Conservation (phyloP, 2,888 invertebrate genomes). For the Mythimna ferrago region DNA sequence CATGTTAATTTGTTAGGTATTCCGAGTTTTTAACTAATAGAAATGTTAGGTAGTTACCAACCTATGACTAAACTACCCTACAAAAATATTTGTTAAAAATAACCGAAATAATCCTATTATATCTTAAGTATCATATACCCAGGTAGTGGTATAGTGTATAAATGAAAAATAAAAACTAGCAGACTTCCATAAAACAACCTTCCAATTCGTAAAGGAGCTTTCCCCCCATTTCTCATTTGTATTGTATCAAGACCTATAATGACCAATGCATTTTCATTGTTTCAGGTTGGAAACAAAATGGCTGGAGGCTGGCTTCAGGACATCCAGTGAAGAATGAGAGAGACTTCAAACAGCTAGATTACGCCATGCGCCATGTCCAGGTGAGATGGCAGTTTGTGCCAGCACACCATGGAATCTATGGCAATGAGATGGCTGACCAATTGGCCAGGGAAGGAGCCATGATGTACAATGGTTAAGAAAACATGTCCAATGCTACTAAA, state of each 20-base stretch:
- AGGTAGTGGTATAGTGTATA: not conserved
- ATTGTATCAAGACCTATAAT: not conserved
- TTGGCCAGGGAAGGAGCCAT: constrained; percentile 95
- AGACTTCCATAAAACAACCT: too few relatives aligned
- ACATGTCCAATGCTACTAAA: not conserved
- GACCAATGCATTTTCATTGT: constrained; percentile 3
- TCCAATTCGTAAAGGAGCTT: not conserved
- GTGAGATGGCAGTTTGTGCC: constrained; percentile 96
- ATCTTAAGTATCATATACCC: too few relatives aligned
- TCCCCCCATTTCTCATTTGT: not conserved
- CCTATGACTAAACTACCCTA: not conserved
- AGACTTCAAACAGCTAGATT: constrained; percentile 95
- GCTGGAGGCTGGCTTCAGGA: constrained; percentile 95
- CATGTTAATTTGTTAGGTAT: too few relatives aligned
- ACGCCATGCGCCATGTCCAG: constrained; percentile 89
- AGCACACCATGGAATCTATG: constrained; percentile 95
- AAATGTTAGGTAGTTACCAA: not conserved
- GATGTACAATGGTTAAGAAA: constrained; percentile 65
- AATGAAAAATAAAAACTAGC: not conserved
- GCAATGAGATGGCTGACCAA: constrained; percentile 97
- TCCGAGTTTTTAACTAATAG: too few relatives aligned
- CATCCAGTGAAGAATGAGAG: constrained; percentile 96
- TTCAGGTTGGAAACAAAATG: constrained; percentile 95
- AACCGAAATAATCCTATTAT: not conserved
- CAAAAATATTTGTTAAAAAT: not conserved